Evolutionary conservation across 1,140 invertebrate species (phyloP), one percentile per base, ranked within the genome.

Genomic region (Aphis gossypii): DNA sequence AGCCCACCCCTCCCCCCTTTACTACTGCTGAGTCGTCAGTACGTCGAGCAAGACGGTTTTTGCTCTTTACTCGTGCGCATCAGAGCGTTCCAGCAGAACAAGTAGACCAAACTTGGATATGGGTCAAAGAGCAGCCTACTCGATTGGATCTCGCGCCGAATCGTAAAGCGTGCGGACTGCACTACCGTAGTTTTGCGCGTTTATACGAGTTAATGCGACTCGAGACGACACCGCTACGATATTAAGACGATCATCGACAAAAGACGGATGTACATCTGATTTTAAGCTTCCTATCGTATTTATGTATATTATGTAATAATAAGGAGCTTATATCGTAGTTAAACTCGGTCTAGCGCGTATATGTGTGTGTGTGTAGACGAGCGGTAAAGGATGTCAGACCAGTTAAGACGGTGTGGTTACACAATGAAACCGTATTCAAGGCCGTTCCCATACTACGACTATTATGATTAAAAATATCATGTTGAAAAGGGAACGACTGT

Each of bases 1-100:
- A 68, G 41, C 30, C 41, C 86, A 91, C 90, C 41, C 90, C 60
- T 44, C 44, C 25, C 44, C 30, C 41, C 44, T 23, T 9, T 76
- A 76, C 60, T 38, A 87, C 23, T 46, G 87, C 21, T 51, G 87
- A 51, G 48, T 25, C 46, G 92, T 44, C 82, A 18, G 60, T n/a
- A n/a, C 60, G 46, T 48, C 48, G 76, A 51, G 20, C 76, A 92
- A 93, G 92, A 93, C 92, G 46, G 92, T 93, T 84, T 86, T 93
- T 51, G 46, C 92, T 93, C 92, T 93, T 93, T 93, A 93, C 92
- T 93, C 92, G 92, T 86, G 92, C 92, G 92, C 92, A 84, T 93
- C 92, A 86, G 92, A 84, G n/a, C 92, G 92, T 93, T 86, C 92
- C 92, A 38, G 92, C 35, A 93, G 48, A 56, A 86, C 92, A n/a